Evolutionary conservation across 1,140 invertebrate genomes (phyloP).

Genomic region (Magallana gigas): DNA sequence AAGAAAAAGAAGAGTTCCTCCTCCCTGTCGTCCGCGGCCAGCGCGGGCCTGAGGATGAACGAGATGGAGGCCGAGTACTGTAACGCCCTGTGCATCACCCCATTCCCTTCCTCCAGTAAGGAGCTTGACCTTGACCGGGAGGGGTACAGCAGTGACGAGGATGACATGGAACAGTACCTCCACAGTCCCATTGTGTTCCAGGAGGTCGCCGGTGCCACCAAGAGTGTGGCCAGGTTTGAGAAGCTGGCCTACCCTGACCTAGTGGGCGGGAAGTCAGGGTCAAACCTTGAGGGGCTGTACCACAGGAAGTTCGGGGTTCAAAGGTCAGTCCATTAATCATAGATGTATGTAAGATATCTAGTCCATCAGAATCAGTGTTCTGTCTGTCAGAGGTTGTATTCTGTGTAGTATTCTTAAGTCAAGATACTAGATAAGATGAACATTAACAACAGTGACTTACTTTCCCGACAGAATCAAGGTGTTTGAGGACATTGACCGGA

Average conservation of each 20-base stretch:
- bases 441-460: neutral
- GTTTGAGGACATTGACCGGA: constrained; percentile 79
- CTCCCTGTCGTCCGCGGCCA: neutral
- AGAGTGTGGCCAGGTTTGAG: constrained; percentile 74
- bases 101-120: constrained; percentile 48
- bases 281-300: constrained; percentile 68
- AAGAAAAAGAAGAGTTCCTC: constrained; percentile 58
- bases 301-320: constrained; percentile 77
- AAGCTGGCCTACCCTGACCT: constrained; percentile 78
- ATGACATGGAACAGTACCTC: constrained; percentile 59
- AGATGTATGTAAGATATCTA: no score
- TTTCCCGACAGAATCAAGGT: constrained; percentile 72
- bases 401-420: neutral
- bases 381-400: neutral
- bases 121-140: constrained; percentile 59
- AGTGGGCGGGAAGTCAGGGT: constrained; percentile 67
- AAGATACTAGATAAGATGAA: no score
- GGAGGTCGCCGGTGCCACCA: constrained; percentile 69
- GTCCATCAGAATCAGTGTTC: no score
- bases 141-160: constrained; percentile 63
- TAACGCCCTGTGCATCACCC: constrained; percentile 65
- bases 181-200: constrained; percentile 68
- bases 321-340: constrained; percentile 64
- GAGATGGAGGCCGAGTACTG: constrained; percentile 52
- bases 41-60: constrained; percentile 29